Conservation (phyloP, 2,113 vertebrate genomes). For the Chrysemys picta region DNA sequence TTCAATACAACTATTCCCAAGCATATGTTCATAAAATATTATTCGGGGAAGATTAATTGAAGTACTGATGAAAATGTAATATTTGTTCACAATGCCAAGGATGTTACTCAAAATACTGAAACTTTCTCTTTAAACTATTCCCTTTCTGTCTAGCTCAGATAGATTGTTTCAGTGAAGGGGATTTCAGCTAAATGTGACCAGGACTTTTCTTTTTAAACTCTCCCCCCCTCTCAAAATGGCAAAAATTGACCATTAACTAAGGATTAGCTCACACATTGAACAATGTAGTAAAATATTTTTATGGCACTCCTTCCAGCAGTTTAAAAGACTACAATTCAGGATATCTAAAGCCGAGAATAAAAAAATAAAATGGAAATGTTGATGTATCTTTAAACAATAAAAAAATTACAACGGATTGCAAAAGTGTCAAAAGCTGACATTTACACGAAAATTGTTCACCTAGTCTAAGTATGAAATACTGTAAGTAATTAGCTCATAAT, state of each 20-base stretch:
- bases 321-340: conserved; percentile 53
- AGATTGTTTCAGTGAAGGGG: not conserved
- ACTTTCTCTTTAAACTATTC: not conserved
- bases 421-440: conserved; percentile 48
- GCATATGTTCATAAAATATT: not conserved
- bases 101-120: not conserved
- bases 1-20: conserved; percentile 24
- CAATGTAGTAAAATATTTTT: conserved; percentile 44
- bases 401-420: conserved; percentile 65
- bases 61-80: not conserved
- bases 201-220: not conserved
- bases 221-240: not conserved
- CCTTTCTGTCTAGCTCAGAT: not conserved
- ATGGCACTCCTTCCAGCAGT: conserved; percentile 14
- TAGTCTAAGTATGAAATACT: conserved; percentile 79
- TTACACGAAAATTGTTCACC: conserved; percentile 65
- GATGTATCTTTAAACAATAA: conserved; percentile 70
- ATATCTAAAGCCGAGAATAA: conserved; percentile 52
- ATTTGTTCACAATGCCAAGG: conserved; percentile 14
- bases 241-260: conserved; percentile 58
- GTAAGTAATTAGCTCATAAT: conserved; percentile 80
- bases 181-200: not conserved
- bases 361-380: conserved; percentile 52
- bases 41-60: conserved; percentile 33
- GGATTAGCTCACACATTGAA: conserved; percentile 63